Base-by-base conservation (phyloP, 2,888 invertebrate species). In the Muscina levida region DNA sequence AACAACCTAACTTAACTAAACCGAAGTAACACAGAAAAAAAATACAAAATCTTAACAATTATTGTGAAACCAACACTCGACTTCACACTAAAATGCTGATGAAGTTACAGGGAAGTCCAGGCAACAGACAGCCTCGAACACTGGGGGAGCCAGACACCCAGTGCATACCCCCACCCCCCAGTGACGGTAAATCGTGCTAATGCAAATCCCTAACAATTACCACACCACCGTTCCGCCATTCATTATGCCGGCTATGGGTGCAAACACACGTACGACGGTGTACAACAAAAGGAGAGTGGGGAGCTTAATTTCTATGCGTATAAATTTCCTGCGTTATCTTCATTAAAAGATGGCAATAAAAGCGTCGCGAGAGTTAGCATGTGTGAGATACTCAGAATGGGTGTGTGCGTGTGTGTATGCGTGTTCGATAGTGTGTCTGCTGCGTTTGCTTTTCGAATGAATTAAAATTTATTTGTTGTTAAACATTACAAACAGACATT, bases 391-490 rank as follows among this genome's bases (percentile, higher is more conserved):
- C n/a, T n/a, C n/a, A n/a, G 51, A 19, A 15, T 53, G 76, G 5
- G 19, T 72, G 17, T 79, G 31, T 46, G 19, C 59, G 51, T 59
- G 8, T 39, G 56, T 15, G 15, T 37, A 15, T 53, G 42, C 56
- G 17, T 15, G 44, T 31, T 73, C 19, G 44, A 24, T 10, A 3
- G 22, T 74, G 26, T 59, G 17, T 17, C 48, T 13, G 10, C 53
- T 57, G 37, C 2, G 22, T 56, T 78, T 62, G 57, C 39, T 48
- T 24, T 42, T 72, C 66, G 74, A 74, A 77, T 77, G 74, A 77
- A 81, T 77, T 81, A 81, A 81, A 81, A 81, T 77, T 77, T 81
- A 77, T 77, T 77, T 81, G 74, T 74, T 77, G 81, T 77, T 81
- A 67, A 81, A 81, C 74, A 77, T 74, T 72, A 67, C 81, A 74